A percentile compares a stretch with the other conserved stretches of the same genome.
phyloP scores from a whole-genome alignment of 2,888 invertebrate species.

The Craniophora ligustri region DNA sequence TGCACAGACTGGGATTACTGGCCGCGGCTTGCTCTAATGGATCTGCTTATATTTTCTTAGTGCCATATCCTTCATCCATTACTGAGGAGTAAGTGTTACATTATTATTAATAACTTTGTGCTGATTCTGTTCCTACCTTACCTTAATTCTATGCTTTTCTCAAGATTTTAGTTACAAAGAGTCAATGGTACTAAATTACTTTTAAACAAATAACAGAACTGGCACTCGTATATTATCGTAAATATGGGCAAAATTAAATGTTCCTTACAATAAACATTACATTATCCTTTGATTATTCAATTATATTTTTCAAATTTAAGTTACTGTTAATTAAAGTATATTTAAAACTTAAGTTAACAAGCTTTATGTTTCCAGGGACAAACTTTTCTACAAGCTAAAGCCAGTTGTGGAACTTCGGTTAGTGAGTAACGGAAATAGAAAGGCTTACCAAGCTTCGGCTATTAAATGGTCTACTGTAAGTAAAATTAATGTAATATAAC shows the following conservation, averaged over 20 bases:
- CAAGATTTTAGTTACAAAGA: too few relatives aligned
- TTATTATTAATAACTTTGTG: too few relatives aligned
- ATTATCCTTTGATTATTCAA: too few relatives aligned
- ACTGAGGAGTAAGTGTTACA: conserved; percentile 59
- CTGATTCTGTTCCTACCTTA: too few relatives aligned
- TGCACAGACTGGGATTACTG: conserved; percentile 90
- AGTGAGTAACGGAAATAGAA: conserved; percentile 58
- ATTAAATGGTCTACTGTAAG: conserved; percentile 85
- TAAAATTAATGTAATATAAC: conserved; percentile 5
- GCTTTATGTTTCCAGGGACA: conserved; percentile 67
- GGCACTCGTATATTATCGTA: too few relatives aligned
- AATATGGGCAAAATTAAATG: too few relatives aligned
- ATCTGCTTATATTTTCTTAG: conserved; percentile 89
- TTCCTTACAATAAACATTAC: background rate
- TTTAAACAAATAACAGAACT: too few relatives aligned
- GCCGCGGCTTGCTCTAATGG: conserved; percentile 92
- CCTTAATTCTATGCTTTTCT: too few relatives aligned
- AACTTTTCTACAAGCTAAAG: conserved; percentile 75
- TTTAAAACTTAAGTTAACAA: too few relatives aligned
- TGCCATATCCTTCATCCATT: conserved; percentile 83
- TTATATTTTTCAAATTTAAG: too few relatives aligned
- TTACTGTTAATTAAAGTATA: background rate
- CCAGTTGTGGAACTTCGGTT: conserved; percentile 82
- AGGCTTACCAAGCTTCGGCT: conserved; percentile 81
- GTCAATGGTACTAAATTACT: too few relatives aligned